These are phyloP conservation scores for Hepsetus odoe DNA, from an alignment of 2,113 vertebrate species.

Conservation along the genomic window DNA sequence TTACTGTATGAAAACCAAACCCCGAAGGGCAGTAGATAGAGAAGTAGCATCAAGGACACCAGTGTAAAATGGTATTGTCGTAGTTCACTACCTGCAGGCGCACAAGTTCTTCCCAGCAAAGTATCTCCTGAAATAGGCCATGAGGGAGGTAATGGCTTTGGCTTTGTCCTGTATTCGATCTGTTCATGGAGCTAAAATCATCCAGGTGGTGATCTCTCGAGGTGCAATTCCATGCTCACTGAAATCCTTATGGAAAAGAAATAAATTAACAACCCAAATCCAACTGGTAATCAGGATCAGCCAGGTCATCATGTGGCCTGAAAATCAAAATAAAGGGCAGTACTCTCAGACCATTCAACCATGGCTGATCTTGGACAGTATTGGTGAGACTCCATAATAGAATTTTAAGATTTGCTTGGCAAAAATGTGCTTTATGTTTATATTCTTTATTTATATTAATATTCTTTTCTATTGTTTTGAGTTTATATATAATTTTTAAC, in stretches of 20 bases:
- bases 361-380: no score
- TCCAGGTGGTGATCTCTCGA: conserved; percentile 84
- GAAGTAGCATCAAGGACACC: no score
- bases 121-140: conserved; percentile 88
- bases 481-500: no score
- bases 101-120: conserved; percentile 87
- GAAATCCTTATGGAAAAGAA: conserved; percentile 80
- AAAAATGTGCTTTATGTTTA: no score
- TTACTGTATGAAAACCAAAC: not conserved
- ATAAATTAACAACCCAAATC: not conserved
- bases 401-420: no score
- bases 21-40: no score
- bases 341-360: no score
- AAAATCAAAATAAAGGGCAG: conserved; percentile 57
- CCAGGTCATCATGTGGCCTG: not conserved
- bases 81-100: conserved; percentile 80
- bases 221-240: conserved; percentile 95
- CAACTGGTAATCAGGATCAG: not conserved
- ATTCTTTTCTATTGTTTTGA: no score
- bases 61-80: no score
- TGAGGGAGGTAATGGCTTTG: conserved; percentile 77
- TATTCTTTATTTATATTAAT: no score
- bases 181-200: conserved; percentile 85
- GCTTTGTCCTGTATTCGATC: conserved; percentile 84
- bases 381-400: no score